Conservation (phyloP, 2,888 invertebrate species). For the Blastobasis adustella region DNA sequence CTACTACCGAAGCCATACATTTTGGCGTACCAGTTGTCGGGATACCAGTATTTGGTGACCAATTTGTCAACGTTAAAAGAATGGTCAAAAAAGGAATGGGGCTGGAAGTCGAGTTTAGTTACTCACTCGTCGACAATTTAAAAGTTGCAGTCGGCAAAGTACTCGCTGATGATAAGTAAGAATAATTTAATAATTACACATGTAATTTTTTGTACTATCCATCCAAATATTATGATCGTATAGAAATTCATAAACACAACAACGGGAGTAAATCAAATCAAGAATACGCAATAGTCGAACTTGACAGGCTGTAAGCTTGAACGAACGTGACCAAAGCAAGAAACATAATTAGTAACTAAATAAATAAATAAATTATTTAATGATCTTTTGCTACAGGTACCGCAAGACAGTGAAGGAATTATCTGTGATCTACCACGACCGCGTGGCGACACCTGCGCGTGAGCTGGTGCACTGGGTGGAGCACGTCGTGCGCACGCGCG, state of each 20-base stretch:
- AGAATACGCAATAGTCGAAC: no score
- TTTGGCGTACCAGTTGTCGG: constrained; percentile 46
- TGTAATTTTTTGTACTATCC: no score
- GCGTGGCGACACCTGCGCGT: constrained; percentile 65
- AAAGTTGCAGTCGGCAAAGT: constrained; percentile 29
- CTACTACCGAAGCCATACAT: constrained; percentile 41
- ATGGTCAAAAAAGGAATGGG: constrained; percentile 37
- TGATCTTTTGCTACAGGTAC: constrained; percentile 19
- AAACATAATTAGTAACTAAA: no score
- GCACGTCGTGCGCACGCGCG: no score
- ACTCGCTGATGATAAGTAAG: constrained; percentile 27
- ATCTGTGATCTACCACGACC: constrained; percentile 40
- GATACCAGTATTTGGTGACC: constrained; percentile 49
- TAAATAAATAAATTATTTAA: neutral
- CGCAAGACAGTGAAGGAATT: constrained; percentile 13
- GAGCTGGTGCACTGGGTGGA: no score
- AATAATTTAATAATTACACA: constrained; percentile 2
- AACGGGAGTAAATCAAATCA: neutral
- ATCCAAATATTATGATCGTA: neutral
- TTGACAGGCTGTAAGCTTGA: no score
- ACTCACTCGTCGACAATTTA: constrained; percentile 24
- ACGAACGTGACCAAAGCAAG: neutral
- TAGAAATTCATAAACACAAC: neutral
- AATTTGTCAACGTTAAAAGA: constrained; percentile 37
- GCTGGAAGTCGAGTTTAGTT: constrained; percentile 26